Conservation (phyloP, 2,888 invertebrate species). For the Nymphalis c-album region DNA sequence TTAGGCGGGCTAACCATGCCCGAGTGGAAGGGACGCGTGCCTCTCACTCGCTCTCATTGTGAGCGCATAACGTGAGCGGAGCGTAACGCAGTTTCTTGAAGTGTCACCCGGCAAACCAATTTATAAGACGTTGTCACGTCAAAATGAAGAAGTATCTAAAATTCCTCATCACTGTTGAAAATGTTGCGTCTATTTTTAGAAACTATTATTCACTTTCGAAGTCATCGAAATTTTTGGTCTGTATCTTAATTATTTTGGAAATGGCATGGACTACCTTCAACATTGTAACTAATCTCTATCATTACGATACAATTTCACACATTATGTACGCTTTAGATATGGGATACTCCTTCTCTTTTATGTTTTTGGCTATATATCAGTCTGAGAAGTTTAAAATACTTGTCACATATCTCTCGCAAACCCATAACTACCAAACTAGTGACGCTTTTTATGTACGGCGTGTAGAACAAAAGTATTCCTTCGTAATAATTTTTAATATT, state of each 20-base stretch:
- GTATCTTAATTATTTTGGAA: background rate
- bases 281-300: background rate
- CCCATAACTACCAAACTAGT: background rate
- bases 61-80: too few species aligned
- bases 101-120: too few species aligned
- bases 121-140: too few species aligned
- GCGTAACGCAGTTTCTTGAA: too few species aligned
- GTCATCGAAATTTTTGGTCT: background rate
- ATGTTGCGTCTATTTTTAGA: background rate
- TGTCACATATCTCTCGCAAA: background rate
- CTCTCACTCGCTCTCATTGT: too few species aligned
- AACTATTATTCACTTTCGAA: background rate
- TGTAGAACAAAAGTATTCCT: too few species aligned
- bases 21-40: too few species aligned
- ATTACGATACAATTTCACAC: background rate
- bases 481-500: background rate
- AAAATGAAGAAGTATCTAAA: background rate
- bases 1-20: too few species aligned
- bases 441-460: background rate
- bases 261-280: background rate
- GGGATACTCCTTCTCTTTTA: background rate
- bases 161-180: background rate
- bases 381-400: background rate
- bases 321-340: background rate
- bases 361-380: background rate